Evolutionary conservation across 2,888 invertebrate species (phyloP), one percentile per base, ranked within the genome.

Genomic region (Microctonus brassicae): DNA sequence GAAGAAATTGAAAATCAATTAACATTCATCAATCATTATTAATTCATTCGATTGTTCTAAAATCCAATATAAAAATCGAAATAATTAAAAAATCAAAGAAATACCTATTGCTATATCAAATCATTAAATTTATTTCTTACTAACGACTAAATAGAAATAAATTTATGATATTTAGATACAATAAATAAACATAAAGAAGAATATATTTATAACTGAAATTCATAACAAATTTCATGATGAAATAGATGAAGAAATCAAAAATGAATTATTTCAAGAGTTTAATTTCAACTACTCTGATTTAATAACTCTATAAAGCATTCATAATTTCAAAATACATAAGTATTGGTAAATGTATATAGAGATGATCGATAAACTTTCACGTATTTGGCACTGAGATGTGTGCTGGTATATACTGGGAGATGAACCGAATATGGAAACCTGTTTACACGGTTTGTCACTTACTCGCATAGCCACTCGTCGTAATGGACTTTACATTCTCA

Each of bases 371-470:
- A 57, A 66, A 70, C 61, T 66, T 70, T 58, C 20, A 60, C 60
- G 36, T 36, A 39, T 24, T 53, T 26, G 17, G 29, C 10, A 69
- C 55, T 22, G 55, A 55, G 47, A 33, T 34, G 39, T 39, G 36
- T 61, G 61, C 24, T 11, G 11, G 17, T n/a, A n/a, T 22, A 11
- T 42, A 17, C 6, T 17, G 53, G 63, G 36, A 72, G 36, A 33
- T 63, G 66, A 62, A 67, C 73, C 71, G 72, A 60, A 73, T 68
- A 73, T 53, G 72, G 57, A 76, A 77, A 77, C 75, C 73, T 69
- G 77, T 76, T 77, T 77, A 71, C 73, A 52, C 39, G 67, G 26
- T 69, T 71, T 55, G 22, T 63, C 69, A 69, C 74, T 71, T 70
- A 73, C 66, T 55, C 55, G 47, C 17, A 62, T 33, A 42, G 24